These are phyloP conservation scores for Rattus norvegicus DNA, from an alignment of 2,113 vertebrate genomes.

Conservation along the genomic window GRCr8 NC_086021.1:171227001-171227500, in stretches of 20 bases:
- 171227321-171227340: not conserved
- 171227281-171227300: too few species aligned
- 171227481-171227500: not conserved
- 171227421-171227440: not conserved
- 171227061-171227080: not conserved
- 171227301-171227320: not conserved
- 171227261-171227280: not conserved
- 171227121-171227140: not conserved
- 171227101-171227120: not conserved
- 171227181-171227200: not conserved
- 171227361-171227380: not conserved
- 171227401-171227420: not conserved
- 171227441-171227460: not conserved
- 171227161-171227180: not conserved
- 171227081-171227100: not conserved
- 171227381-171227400: too few species aligned
- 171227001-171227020: not conserved
- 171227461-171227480: not conserved
- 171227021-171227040: not conserved
- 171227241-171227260: not conserved
- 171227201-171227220: too few species aligned
- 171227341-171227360: not conserved
- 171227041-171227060: not conserved
- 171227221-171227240: not conserved
- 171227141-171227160: not conserved